Percentiles rank a stretch among this genome's conserved stretches.
These are phyloP conservation scores for Cactoblastis cactorum DNA, from an alignment of 2,888 invertebrate species.

Conservation along the genomic window DNA sequence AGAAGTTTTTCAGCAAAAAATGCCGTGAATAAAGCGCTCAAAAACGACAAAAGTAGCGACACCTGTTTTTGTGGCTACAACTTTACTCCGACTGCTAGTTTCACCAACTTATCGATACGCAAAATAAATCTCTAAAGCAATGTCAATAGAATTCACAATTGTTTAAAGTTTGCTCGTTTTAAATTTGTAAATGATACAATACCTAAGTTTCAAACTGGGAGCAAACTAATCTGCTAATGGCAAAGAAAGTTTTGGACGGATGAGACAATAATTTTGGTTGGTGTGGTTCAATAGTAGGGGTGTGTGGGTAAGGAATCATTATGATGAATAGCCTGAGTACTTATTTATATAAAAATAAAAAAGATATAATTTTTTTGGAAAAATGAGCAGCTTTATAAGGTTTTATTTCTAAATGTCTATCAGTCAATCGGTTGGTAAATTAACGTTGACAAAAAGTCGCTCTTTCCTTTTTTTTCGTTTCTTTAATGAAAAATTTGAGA, in stretches of 20 bases:
- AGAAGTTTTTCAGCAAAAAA: conserved; percentile 11
- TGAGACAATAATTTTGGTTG: conserved; percentile 38
- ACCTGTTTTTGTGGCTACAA: conserved; percentile 41
- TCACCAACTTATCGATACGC: conserved; percentile 17
- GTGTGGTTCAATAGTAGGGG: conserved; percentile 21
- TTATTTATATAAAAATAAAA: not conserved
- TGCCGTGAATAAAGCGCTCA: conserved; percentile 8
- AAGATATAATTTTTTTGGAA: no score
- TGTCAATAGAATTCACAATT: not conserved
- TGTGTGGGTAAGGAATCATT: conserved; percentile 14
- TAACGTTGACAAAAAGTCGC: no score
- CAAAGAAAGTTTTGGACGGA: conserved; percentile 42
- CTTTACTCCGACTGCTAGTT: conserved; percentile 25
- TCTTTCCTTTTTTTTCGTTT: no score
- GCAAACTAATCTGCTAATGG: conserved; percentile 65
- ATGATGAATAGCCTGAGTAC: not conserved
- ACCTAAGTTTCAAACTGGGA: conserved; percentile 23
- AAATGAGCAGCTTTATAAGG: no score
- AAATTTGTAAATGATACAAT: conserved; percentile 5
- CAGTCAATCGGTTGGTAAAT: no score
- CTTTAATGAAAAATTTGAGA: no score
- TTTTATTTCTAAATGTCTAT: no score
- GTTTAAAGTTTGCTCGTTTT: conserved; percentile 8
- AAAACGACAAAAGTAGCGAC: conserved; percentile 18
- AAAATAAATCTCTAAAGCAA: not conserved